Conservation (phyloP, 2,113 vertebrate species). For the Odocoileus virginianus region DNA sequence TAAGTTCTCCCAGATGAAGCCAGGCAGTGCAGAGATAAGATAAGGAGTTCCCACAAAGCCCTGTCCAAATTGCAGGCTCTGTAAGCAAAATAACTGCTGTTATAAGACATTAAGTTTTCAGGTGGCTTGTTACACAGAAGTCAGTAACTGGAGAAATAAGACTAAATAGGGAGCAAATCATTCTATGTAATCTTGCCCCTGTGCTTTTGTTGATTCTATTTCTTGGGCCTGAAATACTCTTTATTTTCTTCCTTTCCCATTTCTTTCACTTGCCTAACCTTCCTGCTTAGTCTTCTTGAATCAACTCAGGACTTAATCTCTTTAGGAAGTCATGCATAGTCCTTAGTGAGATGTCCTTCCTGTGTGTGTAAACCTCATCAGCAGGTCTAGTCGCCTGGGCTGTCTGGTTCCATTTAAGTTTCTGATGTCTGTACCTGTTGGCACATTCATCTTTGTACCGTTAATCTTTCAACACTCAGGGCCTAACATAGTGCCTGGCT, state of each 20-base stretch:
- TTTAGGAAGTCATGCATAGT: background rate
- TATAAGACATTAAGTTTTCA: background rate
- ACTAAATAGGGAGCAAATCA: background rate
- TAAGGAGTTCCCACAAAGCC: background rate
- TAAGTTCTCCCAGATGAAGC: background rate
- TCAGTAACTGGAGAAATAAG: background rate
- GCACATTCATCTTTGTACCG: background rate
- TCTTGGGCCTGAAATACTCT: background rate
- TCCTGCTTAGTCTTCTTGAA: background rate
- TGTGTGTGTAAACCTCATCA: background rate
- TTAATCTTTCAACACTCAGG: background rate
- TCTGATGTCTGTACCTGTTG: background rate
- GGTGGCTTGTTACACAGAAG: background rate
- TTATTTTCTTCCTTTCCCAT: background rate
- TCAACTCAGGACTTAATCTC: background rate
- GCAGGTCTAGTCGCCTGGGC: background rate
- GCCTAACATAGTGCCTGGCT: slow-evolving; percentile 19
- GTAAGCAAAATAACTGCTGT: background rate
- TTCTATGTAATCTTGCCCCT: background rate
- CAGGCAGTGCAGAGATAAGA: background rate
- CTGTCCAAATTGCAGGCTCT: background rate
- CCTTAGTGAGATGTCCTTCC: background rate
- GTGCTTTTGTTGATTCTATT: background rate
- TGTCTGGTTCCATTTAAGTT: background rate
- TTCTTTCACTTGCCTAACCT: background rate